A percentile compares a stretch with the other conserved stretches of the same genome.
These are phyloP conservation scores for Grus americana DNA, from an alignment of 2,113 vertebrate species.

Conservation along the genomic window DNA sequence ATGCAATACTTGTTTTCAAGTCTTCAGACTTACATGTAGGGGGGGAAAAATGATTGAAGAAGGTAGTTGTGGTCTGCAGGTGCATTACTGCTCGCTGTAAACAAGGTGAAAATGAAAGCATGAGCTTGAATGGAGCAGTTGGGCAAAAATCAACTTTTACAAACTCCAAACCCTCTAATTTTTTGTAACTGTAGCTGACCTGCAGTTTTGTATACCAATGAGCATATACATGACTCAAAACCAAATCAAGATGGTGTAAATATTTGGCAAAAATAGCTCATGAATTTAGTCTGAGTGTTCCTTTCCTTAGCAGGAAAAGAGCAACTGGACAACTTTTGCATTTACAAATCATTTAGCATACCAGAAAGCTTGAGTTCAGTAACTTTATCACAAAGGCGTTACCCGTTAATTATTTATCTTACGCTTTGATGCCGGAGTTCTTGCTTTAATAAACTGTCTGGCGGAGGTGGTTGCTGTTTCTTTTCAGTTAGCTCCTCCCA, in stretches of 20 bases:
- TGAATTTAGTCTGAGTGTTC: neutral
- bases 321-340: neutral
- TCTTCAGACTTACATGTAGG: neutral
- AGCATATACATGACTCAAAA: neutral
- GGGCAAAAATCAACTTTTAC: neutral
- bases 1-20: neutral
- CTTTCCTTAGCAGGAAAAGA: neutral
- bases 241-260: neutral
- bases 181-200: neutral
- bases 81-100: neutral
- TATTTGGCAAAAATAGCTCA: neutral
- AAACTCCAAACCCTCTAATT: neutral
- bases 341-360: neutral
- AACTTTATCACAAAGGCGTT: neutral
- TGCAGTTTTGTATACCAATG: neutral
- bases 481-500: neutral
- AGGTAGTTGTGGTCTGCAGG: neutral
- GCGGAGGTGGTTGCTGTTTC: neutral
- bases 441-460: neutral
- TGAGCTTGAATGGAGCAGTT: neutral
- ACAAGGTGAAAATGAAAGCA: rapidly evolving
- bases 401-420: neutral
- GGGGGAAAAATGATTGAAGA: neutral
- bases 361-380: neutral
- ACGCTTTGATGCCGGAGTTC: rapidly evolving